These are phyloP conservation scores for Eidolon dupreanum DNA, from an alignment of 2,797 vertebrate species.

Conservation along the genomic window DNA sequence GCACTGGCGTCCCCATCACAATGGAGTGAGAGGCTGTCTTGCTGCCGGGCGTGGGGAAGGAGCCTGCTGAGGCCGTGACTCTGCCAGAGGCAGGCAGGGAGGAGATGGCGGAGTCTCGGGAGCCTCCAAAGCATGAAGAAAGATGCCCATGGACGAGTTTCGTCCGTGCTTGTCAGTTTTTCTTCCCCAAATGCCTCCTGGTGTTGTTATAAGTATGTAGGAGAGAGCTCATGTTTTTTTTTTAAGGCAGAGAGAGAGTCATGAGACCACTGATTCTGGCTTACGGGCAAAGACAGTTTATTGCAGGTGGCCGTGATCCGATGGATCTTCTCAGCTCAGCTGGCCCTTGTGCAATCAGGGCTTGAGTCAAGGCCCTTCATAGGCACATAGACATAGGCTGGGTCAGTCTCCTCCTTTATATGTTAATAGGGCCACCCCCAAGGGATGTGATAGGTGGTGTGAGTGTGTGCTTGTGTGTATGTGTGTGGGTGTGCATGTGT, in stretches of 20 bases:
- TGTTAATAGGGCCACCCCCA: neutral
- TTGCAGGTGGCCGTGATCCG: neutral
- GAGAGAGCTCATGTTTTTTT: neutral
- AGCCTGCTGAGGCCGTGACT: neutral
- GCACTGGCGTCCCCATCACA: rapidly evolving
- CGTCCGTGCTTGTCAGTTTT: neutral
- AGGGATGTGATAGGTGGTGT: neutral
- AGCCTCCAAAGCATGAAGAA: neutral
- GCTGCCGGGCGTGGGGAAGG: neutral
- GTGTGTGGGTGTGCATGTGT: no score
- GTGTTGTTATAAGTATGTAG: neutral
- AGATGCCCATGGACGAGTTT: neutral
- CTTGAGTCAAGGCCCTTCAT: neutral
- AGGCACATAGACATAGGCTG: neutral
- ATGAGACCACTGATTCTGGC: neutral
- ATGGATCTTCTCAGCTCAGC: neutral
- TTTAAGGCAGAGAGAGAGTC: neutral
- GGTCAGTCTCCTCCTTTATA: neutral
- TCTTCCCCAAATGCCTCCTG: neutral
- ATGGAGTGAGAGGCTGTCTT: neutral
- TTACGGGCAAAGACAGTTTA: neutral
- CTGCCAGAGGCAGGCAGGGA: neutral
- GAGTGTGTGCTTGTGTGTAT: neutral
- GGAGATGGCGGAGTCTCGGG: neutral
- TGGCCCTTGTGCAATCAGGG: neutral